phyloP scores from a whole-genome alignment of 2,113 vertebrate genomes.

The Alces alces region DNA sequence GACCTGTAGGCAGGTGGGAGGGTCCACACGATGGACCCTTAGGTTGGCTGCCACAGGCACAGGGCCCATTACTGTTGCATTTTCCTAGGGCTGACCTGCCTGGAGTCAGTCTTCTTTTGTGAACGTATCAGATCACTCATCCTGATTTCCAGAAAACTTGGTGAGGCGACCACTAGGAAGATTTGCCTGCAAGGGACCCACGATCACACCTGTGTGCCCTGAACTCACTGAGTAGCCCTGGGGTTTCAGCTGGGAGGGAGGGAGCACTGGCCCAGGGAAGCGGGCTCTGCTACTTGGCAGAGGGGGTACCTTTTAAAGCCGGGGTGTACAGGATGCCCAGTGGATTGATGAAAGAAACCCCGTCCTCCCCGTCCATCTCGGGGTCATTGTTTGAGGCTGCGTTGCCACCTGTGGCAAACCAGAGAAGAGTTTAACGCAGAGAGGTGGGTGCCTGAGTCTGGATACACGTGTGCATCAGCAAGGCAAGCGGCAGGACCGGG shows the following conservation, averaged over 20 bases:
- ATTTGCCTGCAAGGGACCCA: background rate
- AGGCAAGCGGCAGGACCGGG: background rate
- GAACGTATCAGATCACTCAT: background rate
- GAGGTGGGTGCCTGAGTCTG: slow-evolving; percentile 27
- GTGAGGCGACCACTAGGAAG: background rate
- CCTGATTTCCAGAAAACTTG: background rate
- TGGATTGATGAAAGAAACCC: slow-evolving; percentile 93
- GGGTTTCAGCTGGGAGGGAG: background rate
- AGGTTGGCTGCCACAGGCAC: background rate
- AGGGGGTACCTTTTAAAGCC: slow-evolving; percentile 92
- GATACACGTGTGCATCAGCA: background rate
- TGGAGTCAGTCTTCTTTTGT: background rate
- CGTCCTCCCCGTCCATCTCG: slow-evolving; percentile 92
- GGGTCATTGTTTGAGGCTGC: slow-evolving; percentile 89
- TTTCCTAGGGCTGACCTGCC: background rate
- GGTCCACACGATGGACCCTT: rapidly evolving
- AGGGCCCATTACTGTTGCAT: no score
- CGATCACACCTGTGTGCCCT: background rate
- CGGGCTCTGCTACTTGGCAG: background rate
- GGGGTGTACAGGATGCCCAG: slow-evolving; percentile 89
- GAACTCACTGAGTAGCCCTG: background rate
- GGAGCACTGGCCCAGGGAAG: background rate
- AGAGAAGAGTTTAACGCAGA: slow-evolving; percentile 73
- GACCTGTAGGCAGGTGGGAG: background rate
- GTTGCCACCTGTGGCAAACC: slow-evolving; percentile 89